Percentiles rank a stretch among this genome's conserved stretches.
Evolutionary conservation across 1,140 invertebrate species (phyloP).

Genomic region (Ctenoplectra terminalis): DNA sequence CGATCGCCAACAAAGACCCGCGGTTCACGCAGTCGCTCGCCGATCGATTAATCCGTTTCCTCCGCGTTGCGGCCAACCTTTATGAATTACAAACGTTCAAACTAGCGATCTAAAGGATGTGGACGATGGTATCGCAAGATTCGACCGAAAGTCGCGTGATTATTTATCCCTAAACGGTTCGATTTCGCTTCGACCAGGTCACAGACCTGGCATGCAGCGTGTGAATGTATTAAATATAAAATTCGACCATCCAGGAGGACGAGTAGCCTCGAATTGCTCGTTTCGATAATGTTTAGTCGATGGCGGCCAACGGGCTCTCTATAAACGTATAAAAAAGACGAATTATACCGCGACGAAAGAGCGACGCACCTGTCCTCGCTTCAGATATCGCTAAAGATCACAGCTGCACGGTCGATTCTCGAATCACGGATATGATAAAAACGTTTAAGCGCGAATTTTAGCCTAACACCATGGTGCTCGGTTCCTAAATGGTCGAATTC

Average conservation of each 20-base stretch:
- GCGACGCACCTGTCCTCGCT: constrained; percentile 5
- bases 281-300: not conserved
- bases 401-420: constrained; percentile 1
- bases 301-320: constrained; percentile 6
- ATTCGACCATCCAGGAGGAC: not conserved
- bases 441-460: not conserved
- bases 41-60: not conserved
- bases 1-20: not conserved
- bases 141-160: not conserved
- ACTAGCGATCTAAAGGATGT: not conserved
- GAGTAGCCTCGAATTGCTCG: not conserved
- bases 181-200: not conserved
- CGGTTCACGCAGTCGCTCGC: not conserved
- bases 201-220: not conserved
- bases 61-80: not conserved
- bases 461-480: not conserved
- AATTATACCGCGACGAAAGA: constrained; percentile 40
- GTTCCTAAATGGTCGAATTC: not conserved
- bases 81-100: not conserved
- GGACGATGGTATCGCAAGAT: not conserved
- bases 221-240: not conserved
- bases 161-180: not conserved
- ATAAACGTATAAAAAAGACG: constrained; percentile 66
- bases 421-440: not conserved
- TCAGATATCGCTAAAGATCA: constrained; percentile 1